Evolutionary conservation across 2,888 invertebrate species (phyloP).

Genomic region (Philopedon plagiatum): DNA sequence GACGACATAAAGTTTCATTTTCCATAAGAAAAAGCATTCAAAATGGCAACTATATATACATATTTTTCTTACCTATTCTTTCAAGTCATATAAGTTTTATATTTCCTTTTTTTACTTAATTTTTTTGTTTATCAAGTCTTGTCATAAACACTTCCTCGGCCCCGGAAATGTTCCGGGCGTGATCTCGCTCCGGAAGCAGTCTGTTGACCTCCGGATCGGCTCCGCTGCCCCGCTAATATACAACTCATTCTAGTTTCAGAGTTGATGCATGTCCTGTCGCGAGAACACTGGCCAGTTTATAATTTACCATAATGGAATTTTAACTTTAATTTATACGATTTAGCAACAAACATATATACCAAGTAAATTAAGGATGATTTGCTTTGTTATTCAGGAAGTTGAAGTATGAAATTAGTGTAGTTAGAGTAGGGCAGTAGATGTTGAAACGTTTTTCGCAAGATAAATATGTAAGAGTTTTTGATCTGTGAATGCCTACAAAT

Average conservation of each 20-base stretch:
- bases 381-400: too few relatives aligned
- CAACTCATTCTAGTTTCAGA: constrained; percentile 38
- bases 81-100: too few relatives aligned
- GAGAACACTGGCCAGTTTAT: not conserved
- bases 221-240: constrained; percentile 37
- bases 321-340: not conserved
- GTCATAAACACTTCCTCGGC: constrained; percentile 15
- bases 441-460: too few relatives aligned
- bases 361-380: too few relatives aligned
- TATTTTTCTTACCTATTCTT: too few relatives aligned
- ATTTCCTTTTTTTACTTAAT: not conserved
- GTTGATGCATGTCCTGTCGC: constrained; percentile 34
- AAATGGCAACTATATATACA: too few relatives aligned
- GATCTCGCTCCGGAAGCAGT: constrained; percentile 36
- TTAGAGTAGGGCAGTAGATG: too few relatives aligned
- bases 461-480: too few relatives aligned
- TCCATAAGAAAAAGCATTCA: too few relatives aligned
- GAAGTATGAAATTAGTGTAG: too few relatives aligned
- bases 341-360: not conserved
- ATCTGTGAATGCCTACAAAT: too few relatives aligned
- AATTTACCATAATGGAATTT: constrained; percentile 19
- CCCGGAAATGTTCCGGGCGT: constrained; percentile 39
- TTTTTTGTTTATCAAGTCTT: not conserved
- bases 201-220: constrained; percentile 44
- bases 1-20: too few relatives aligned